phyloP scores from a whole-genome alignment of 2,888 invertebrate genomes.

The Agrilus mali region DNA sequence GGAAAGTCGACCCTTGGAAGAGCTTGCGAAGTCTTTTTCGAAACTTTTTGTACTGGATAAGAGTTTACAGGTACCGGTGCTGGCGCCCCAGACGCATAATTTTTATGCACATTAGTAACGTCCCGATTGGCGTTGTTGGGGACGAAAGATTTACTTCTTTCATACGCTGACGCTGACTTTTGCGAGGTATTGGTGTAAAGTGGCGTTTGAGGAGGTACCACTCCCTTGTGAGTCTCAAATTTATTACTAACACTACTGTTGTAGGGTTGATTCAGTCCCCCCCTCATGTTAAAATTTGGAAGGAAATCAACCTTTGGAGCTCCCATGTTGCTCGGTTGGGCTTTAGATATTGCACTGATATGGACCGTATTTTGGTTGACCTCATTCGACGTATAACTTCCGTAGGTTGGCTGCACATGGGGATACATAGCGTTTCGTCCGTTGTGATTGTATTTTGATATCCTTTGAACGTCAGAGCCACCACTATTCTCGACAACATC shows the following conservation, averaged over 20 bases:
- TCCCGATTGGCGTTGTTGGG: too few species aligned
- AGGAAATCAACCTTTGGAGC: conserved; percentile 69
- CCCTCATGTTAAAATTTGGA: conserved; percentile 52
- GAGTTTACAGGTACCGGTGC: conserved; percentile 21
- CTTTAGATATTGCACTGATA: conserved; percentile 20
- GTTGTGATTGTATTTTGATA: conserved; percentile 20
- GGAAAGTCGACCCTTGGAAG: conserved; percentile 23
- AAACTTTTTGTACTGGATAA: background rate
- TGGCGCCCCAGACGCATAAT: conserved; percentile 16
- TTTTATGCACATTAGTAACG: conserved; percentile 2
- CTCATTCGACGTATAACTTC: conserved; percentile 24
- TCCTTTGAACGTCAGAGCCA: conserved; percentile 32
- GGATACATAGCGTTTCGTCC: conserved; percentile 22
- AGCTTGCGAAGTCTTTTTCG: conserved; percentile 14
- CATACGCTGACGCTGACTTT: conserved; percentile 6
- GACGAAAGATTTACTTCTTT: conserved; percentile 4
- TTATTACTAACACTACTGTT: background rate
- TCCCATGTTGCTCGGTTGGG: conserved; percentile 28
- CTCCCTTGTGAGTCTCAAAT: conserved; percentile 8
- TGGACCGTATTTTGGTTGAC: conserved; percentile 21
- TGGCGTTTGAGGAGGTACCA: conserved; percentile 4
- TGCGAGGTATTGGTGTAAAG: conserved; percentile 6
- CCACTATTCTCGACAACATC: conserved; percentile 36
- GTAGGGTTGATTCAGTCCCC: conserved; percentile 16
- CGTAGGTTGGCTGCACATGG: conserved; percentile 9